Evolutionary conservation across 2,113 vertebrate species (phyloP), one percentile per base, ranked within the genome.

Genomic region (Neoarius graeffei): DNA sequence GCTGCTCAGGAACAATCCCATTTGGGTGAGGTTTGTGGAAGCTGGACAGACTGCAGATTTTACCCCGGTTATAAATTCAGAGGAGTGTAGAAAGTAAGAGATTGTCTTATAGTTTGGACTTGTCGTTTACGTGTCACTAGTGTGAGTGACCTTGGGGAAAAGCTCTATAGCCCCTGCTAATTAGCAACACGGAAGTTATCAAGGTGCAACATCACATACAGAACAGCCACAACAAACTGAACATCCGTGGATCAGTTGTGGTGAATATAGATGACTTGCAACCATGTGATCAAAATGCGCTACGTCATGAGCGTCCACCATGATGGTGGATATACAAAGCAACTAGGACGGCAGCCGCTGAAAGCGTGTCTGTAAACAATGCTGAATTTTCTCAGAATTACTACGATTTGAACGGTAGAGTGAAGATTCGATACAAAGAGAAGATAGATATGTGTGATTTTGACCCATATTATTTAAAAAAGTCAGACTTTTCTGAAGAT

Each of bases 51-150:
- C 67, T 35, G 25, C 20, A 76, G n/a, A 35, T 23, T 57, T 71
- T 83, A 54, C 50, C 67, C 8, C 83, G n/a, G 79, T 88, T 74
- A 90, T 59, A 83, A 86, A 90, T 74, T 27, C 54, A 83, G 60
- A 57, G 20, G 50, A 62, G 42, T 50, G 30, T 71, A 84, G 19
- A 71, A 56, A 57, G 52, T 79, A 54, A 83, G 79, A 85, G 56
- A 80, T 86, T 83, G 59, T 25, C 62, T 90, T 83, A 35, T 60
- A 56, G n/a, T 86, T 83, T 60, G 27, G 60, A 42, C 10, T 27
- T 85, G 62, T 74, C 86, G 80, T 88, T 88, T 71, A 66, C 57
- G 59, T 85, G 81, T 54, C 59, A 56, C 42, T 35, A 54, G 30
- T 81, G 13, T 69, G 76, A 42, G 83, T 82, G 64, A n/a, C 60